Percentiles rank a stretch among this genome's conserved stretches.
These are phyloP conservation scores for Cordilura impudica DNA, from an alignment of 2,888 invertebrate genomes.

Conservation along the genomic window DNA sequence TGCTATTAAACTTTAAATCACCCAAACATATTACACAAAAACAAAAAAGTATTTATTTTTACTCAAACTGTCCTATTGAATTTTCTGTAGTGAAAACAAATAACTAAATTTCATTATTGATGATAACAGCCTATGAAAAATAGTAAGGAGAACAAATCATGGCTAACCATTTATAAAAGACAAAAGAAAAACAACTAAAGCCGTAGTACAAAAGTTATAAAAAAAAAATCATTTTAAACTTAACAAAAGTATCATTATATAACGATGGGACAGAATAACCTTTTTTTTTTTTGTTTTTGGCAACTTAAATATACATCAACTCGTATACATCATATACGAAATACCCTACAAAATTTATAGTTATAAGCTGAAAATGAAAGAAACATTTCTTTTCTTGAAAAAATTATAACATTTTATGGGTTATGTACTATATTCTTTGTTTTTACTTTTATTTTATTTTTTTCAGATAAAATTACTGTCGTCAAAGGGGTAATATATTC, in stretches of 20 bases:
- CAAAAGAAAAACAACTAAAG: background rate
- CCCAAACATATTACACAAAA: constrained; percentile 29
- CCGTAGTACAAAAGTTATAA: background rate
- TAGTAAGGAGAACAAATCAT: constrained; percentile 23
- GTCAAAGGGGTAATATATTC: too few species aligned
- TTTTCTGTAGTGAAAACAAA: background rate
- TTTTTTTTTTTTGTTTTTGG: too few species aligned
- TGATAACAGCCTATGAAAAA: constrained; percentile 25
- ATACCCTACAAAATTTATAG: too few species aligned
- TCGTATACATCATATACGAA: too few species aligned
- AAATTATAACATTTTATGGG: too few species aligned
- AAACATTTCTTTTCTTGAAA: too few species aligned
- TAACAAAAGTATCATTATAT: constrained; percentile 16
- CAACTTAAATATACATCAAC: too few species aligned
- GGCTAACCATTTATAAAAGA: constrained; percentile 1
- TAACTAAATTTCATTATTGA: constrained; percentile 27
- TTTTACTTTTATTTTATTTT: too few species aligned
- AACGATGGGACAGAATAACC: too few species aligned
- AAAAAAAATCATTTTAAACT: constrained; percentile 30
- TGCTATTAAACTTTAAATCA: constrained; percentile 49
- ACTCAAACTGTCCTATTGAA: background rate
- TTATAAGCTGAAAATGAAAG: too few species aligned
- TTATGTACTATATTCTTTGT: too few species aligned
- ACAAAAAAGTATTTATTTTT: background rate
- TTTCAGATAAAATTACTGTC: too few species aligned